These are phyloP conservation scores for Danaus plexippus DNA, from an alignment of 1,140 invertebrate genomes.

Conservation along the genomic window DNA sequence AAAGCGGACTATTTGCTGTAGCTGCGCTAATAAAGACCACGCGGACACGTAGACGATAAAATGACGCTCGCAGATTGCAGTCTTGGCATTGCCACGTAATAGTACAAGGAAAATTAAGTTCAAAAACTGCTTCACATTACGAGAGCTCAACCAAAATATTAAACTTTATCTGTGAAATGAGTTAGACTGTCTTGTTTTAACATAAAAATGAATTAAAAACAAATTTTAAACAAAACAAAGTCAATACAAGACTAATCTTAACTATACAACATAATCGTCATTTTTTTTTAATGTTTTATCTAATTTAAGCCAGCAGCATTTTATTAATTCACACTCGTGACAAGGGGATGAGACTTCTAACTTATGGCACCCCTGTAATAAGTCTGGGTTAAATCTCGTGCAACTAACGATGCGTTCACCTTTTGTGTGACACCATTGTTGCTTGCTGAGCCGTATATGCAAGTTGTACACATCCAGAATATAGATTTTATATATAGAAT, in stretches of 20 bases:
- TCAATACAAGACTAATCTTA: no score
- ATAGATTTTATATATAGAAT: no score
- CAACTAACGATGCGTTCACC: constrained; percentile 37
- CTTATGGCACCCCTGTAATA: constrained; percentile 29
- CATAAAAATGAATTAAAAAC: no score
- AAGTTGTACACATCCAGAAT: no score
- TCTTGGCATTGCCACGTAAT: constrained; percentile 6
- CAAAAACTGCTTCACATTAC: background rate
- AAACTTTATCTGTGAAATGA: no score
- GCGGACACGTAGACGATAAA: constrained; percentile 30
- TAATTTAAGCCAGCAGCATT: constrained; percentile 22
- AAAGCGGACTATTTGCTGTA: constrained; percentile 40
- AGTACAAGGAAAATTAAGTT: background rate
- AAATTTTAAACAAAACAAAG: no score
- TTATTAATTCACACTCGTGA: constrained; percentile 32
- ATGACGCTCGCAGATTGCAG: constrained; percentile 20
- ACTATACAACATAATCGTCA: no score
- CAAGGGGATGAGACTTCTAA: constrained; percentile 35
- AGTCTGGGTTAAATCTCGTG: constrained; percentile 28
- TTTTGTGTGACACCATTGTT: constrained; percentile 22
- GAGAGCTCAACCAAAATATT: no score
- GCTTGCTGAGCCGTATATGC: no score
- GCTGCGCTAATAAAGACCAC: constrained; percentile 47
- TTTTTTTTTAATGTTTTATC: no score
- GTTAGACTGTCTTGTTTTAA: no score